phyloP scores from a whole-genome alignment of 2,888 invertebrate genomes.

The Mesoligia furuncula region DNA sequence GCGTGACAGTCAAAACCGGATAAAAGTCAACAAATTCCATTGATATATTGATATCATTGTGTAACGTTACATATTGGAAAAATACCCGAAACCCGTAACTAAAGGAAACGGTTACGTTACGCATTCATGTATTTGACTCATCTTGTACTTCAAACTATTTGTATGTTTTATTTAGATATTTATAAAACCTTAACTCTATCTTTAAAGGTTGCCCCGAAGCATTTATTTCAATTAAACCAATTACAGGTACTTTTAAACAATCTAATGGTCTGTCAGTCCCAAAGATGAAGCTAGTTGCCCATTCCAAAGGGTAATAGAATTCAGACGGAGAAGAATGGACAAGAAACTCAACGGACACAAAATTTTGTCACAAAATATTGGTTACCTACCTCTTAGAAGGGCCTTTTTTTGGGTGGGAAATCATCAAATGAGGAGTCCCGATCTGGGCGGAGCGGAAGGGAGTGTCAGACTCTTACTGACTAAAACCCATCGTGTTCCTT shows the following conservation, averaged over 20 bases:
- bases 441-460: no score
- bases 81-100: constrained; percentile 47
- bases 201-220: no score
- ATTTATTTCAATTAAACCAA: background rate
- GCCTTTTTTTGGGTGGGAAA: no score
- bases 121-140: constrained; percentile 35
- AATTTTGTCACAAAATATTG: no score
- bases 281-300: background rate
- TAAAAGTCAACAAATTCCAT: background rate
- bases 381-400: background rate
- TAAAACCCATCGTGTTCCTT: no score
- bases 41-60: constrained; percentile 1
- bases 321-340: background rate
- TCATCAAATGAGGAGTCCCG: no score
- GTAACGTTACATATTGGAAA: constrained; percentile 14
- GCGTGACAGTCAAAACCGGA: background rate
- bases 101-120: background rate
- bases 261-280: background rate
- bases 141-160: background rate
- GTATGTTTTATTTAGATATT: background rate
- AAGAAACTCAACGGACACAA: background rate
- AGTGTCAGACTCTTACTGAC: no score
- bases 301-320: background rate
- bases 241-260: background rate
- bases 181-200: no score